Evolutionary conservation across 1,140 invertebrate species (phyloP).

Genomic region (Drosophila takahashii): DNA sequence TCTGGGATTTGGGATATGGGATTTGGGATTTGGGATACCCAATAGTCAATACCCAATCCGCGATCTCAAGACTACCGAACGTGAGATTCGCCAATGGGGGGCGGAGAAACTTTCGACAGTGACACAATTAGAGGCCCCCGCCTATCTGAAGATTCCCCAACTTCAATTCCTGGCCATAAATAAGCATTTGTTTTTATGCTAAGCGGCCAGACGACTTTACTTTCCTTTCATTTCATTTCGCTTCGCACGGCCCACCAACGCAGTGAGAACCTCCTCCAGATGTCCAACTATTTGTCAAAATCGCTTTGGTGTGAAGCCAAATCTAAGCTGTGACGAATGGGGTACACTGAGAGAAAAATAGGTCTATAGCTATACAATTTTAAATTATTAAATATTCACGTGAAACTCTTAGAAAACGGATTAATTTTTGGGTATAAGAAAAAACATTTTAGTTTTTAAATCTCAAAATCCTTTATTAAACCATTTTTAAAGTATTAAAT

Average conservation of each 20-base stretch:
- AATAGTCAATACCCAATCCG: conserved; percentile 5
- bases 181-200: conserved; percentile 52
- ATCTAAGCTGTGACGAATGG: conserved; percentile 42
- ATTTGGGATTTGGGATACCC: neutral
- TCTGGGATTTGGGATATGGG: conserved; percentile 9
- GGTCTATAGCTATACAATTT: too few relatives aligned
- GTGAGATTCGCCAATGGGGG: conserved; percentile 55
- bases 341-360: conserved; percentile 9
- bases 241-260: conserved; percentile 50
- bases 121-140: conserved; percentile 66
- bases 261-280: conserved; percentile 21
- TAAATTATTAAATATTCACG: too few relatives aligned
- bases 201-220: conserved; percentile 41
- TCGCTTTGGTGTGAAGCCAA: conserved; percentile 25
- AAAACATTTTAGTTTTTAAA: too few relatives aligned
- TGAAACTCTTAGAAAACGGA: too few relatives aligned
- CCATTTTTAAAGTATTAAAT: too few relatives aligned
- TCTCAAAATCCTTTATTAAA: too few relatives aligned
- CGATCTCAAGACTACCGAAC: conserved; percentile 23
- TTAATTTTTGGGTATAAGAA: too few relatives aligned
- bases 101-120: conserved; percentile 61
- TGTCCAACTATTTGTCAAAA: conserved; percentile 73
- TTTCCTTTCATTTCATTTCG: conserved; percentile 45
- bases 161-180: conserved; percentile 50
- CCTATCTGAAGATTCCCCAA: conserved; percentile 4